These are phyloP conservation scores for Dasyprocta punctata DNA, from an alignment of 2,113 vertebrate genomes.

Conservation along the genomic window DNA sequence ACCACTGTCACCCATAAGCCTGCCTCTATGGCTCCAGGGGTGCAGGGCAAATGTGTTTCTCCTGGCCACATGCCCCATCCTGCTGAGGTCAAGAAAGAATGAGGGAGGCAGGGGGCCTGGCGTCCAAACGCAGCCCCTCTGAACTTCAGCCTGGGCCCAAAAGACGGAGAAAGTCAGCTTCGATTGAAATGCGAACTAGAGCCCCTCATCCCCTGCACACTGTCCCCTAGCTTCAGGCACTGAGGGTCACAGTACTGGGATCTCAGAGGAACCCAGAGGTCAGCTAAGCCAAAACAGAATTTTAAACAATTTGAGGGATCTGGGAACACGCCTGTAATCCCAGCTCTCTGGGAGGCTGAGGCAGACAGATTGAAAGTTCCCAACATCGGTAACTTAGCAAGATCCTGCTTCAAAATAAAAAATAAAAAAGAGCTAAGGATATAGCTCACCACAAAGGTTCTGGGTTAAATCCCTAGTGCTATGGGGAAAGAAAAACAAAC, in stretches of 20 bases:
- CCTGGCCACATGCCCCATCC: not conserved
- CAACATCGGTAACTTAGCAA: not conserved
- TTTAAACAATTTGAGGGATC: not conserved
- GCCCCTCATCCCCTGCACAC: no score
- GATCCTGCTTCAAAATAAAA: not conserved
- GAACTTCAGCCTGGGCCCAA: not conserved
- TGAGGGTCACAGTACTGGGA: not conserved
- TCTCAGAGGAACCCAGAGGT: not conserved
- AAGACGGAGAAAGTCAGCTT: not conserved
- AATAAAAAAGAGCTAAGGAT: not conserved
- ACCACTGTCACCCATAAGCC: not conserved
- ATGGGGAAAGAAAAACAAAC: accelerated
- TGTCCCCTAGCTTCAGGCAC: not conserved
- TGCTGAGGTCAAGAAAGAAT: not conserved
- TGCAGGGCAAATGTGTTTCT: not conserved
- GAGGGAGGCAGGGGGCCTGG: not conserved
- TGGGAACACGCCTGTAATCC: not conserved
- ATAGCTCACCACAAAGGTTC: not conserved
- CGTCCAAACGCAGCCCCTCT: not conserved
- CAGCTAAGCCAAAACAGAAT: not conserved
- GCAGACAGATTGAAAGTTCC: not conserved
- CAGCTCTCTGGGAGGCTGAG: not conserved
- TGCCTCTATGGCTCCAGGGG: not conserved
- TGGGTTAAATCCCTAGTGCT: not conserved
- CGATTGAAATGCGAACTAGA: not conserved